These are phyloP conservation scores for Folsomia manolachei DNA, from an alignment of 2,888 invertebrate species.

Conservation along the genomic window DNA sequence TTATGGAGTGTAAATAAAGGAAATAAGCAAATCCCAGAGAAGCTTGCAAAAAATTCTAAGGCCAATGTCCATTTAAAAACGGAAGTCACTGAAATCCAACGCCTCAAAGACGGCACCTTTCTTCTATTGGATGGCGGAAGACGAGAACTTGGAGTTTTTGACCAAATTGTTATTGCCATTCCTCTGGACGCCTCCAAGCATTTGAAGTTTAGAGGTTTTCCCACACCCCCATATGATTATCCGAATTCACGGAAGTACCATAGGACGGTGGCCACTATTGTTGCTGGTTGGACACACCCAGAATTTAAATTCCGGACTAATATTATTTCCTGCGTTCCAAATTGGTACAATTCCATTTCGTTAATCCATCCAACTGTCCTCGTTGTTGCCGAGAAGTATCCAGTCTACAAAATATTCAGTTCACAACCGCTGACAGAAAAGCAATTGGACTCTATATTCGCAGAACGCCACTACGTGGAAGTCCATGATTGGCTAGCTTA, in stretches of 20 bases:
- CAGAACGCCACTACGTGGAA: constrained; percentile 52
- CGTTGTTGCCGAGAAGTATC: constrained; percentile 47
- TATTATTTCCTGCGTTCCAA: constrained; percentile 57
- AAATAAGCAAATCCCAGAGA: constrained; percentile 58
- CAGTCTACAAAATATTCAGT: constrained; percentile 64
- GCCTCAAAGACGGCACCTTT: constrained; percentile 52
- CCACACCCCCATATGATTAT: constrained; percentile 49
- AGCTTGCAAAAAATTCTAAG: constrained; percentile 54
- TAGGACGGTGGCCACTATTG: constrained; percentile 60
- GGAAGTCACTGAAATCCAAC: constrained; percentile 47
- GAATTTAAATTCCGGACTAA: constrained; percentile 50
- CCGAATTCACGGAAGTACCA: constrained; percentile 55
- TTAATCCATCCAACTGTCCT: constrained; percentile 45
- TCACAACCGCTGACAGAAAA: constrained; percentile 55
- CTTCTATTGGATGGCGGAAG: constrained; percentile 19
- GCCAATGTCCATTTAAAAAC: constrained; percentile 52
- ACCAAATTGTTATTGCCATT: constrained; percentile 61
- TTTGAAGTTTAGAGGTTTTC: constrained; percentile 57
- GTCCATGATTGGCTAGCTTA: constrained; percentile 60
- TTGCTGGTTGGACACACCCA: constrained; percentile 58
- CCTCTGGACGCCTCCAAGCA: constrained; percentile 57
- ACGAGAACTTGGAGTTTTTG: constrained; percentile 49
- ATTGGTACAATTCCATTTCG: constrained; percentile 56
- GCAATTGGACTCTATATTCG: constrained; percentile 58
- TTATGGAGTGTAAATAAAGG: constrained; percentile 64